phyloP scores from a whole-genome alignment of 2,888 invertebrate species.

The Leucoptera coffeella region DNA sequence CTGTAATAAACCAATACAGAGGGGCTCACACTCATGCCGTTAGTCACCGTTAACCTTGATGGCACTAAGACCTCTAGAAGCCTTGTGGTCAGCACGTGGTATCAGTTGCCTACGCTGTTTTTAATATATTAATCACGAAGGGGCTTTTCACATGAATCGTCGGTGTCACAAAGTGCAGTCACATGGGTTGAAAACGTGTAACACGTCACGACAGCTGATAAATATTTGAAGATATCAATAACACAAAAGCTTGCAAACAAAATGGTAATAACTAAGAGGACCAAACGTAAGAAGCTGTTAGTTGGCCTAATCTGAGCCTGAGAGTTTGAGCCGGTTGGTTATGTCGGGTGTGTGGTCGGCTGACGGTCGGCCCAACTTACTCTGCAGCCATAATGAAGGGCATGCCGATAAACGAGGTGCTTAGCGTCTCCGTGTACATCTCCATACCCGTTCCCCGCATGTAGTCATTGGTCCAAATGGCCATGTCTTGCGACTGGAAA shows the following conservation, averaged over 20 bases:
- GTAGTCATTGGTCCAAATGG: constrained; percentile 99
- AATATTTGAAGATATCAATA: constrained; percentile 10
- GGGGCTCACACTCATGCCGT: constrained; percentile 43
- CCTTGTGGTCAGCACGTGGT: too few relatives aligned
- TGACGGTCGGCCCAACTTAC: constrained; percentile 68
- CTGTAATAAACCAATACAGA: constrained; percentile 69
- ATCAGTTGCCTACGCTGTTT: too few relatives aligned
- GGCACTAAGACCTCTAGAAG: too few relatives aligned
- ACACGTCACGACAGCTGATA: neutral
- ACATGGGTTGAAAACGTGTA: too few relatives aligned
- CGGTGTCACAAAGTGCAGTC: too few relatives aligned
- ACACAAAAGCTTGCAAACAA: constrained; percentile 27
- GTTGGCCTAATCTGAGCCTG: too few relatives aligned
- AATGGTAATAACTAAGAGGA: constrained; percentile 14
- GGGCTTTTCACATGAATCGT: too few relatives aligned
- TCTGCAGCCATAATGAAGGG: constrained; percentile 97
- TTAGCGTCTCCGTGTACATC: constrained; percentile 99
- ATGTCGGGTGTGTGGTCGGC: too few relatives aligned
- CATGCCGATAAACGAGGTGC: constrained; percentile 96
- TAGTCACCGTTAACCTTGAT: too few relatives aligned
- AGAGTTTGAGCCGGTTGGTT: too few relatives aligned
- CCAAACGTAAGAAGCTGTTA: constrained; percentile 20
- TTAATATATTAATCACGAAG: too few relatives aligned
- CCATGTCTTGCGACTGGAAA: constrained; percentile 89
- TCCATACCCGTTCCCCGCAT: constrained; percentile 99